phyloP scores from a whole-genome alignment of 64 coral and sea anemone species.

The Porites australiensis region DNA sequence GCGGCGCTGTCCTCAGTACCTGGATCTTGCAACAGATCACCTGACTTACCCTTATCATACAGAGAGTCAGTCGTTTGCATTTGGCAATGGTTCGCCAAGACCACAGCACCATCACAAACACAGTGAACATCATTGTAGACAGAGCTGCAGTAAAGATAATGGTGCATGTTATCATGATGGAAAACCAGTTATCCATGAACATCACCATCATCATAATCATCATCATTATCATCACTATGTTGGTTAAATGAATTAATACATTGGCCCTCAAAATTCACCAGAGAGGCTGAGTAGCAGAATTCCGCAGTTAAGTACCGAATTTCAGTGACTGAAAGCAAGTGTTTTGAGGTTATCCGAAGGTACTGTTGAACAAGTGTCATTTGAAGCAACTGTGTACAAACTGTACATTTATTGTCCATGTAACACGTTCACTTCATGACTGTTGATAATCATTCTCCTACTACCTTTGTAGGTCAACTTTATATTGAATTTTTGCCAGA shows the following conservation, averaged over 20 bases:
- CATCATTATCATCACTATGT: slow-evolving; percentile 98
- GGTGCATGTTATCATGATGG: slow-evolving; percentile 50
- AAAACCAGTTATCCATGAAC: slow-evolving; percentile 80
- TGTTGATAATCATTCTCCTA: no score
- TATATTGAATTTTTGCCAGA: no score
- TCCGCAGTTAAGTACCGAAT: no score
- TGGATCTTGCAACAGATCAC: slow-evolving; percentile 89
- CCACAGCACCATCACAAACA: slow-evolving; percentile 70
- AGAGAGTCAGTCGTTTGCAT: slow-evolving; percentile 58
- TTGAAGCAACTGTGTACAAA: no score
- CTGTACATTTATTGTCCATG: no score
- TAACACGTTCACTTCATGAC: no score
- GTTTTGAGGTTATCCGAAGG: no score
- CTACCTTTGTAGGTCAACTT: no score
- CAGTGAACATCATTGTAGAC: slow-evolving; percentile 57
- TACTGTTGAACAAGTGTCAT: no score
- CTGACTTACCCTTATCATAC: slow-evolving; percentile 88
- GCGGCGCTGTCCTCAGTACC: slow-evolving; percentile 77
- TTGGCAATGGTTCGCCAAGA: slow-evolving; percentile 62
- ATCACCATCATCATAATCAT: slow-evolving; percentile 91
- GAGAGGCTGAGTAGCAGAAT: no score
- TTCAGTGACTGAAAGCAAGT: no score
- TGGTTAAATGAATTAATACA: background rate
- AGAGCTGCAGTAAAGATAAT: slow-evolving; percentile 49
- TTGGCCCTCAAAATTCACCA: no score